These are phyloP conservation scores for Lepisosteus oculatus DNA, from an alignment of 2,113 vertebrate genomes.

Conservation along the genomic window DNA sequence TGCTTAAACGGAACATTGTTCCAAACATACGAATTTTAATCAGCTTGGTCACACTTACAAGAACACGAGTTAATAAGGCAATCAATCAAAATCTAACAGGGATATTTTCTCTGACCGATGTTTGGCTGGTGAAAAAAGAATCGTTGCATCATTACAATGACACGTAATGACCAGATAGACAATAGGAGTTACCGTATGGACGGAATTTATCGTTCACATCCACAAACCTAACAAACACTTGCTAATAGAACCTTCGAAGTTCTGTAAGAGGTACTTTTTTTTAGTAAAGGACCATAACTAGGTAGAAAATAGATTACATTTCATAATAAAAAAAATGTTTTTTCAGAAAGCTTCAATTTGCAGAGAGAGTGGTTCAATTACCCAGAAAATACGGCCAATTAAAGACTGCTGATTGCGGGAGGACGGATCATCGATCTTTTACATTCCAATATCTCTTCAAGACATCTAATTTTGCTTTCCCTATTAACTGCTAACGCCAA, in stretches of 20 bases:
- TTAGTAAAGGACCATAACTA: background rate
- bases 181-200: slow-evolving; percentile 1
- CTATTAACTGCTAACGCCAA: slow-evolving; percentile 73
- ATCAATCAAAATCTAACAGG: slow-evolving; percentile 88
- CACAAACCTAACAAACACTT: background rate
- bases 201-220: slow-evolving; percentile 5
- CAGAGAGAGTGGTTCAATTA: slow-evolving; percentile 77
- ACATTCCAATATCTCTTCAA: slow-evolving; percentile 82
- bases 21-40: slow-evolving; percentile 99
- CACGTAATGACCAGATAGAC: slow-evolving; percentile 15
- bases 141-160: slow-evolving; percentile 9
- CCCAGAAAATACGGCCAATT: slow-evolving; percentile 89
- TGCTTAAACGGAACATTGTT: slow-evolving; percentile 96
- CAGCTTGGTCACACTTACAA: slow-evolving; percentile 98
- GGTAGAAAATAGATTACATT: slow-evolving; percentile 30
- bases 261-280: background rate
- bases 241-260: background rate
- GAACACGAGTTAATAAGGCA: slow-evolving; percentile 98
- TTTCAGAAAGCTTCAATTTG: slow-evolving; percentile 66
- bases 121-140: slow-evolving; percentile 37
- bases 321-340: background rate
- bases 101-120: slow-evolving; percentile 38
- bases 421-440: slow-evolving; percentile 87
- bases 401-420: slow-evolving; percentile 85
- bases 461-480: slow-evolving; percentile 87